Conservation (phyloP, 2,113 vertebrate species). For the Rhinogobius similis region DNA sequence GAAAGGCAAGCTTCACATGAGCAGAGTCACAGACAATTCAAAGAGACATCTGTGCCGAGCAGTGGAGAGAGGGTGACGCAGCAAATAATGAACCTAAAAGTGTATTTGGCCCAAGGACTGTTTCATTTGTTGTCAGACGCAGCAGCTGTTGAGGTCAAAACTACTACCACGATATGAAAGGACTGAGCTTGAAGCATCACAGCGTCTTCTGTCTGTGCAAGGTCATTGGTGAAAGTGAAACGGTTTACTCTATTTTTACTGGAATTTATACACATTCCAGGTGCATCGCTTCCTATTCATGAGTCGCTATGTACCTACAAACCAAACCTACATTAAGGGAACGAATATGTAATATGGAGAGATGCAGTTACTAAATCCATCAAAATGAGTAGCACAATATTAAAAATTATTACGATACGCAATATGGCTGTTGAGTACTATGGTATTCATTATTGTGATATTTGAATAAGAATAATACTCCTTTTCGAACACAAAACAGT, state of each 20-base stretch:
- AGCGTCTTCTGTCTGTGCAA: not conserved
- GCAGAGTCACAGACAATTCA: conserved; percentile 7
- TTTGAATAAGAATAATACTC: too few relatives aligned
- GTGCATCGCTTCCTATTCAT: not conserved
- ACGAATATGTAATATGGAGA: not conserved
- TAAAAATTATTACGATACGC: too few relatives aligned
- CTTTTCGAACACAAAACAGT: too few relatives aligned
- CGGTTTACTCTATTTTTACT: not conserved
- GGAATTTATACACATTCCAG: not conserved
- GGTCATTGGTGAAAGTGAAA: not conserved
- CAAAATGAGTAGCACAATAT: too few relatives aligned
- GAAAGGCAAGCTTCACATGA: conserved; percentile 8
- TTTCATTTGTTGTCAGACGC: conserved; percentile 18
- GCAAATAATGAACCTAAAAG: conserved; percentile 12
- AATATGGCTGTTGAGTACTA: too few relatives aligned
- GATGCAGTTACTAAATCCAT: not conserved
- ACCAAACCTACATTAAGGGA: not conserved
- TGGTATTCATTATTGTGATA: too few relatives aligned
- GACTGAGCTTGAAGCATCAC: conserved; percentile 12
- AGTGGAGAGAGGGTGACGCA: not conserved
- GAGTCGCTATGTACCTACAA: not conserved
- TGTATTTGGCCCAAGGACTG: conserved; percentile 34
- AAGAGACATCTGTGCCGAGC: not conserved
- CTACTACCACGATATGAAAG: conserved; percentile 16
- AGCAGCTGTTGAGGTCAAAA: conserved; percentile 20